phyloP scores from a whole-genome alignment of 2,797 vertebrate genomes.

The Muscicapa striata region DNA sequence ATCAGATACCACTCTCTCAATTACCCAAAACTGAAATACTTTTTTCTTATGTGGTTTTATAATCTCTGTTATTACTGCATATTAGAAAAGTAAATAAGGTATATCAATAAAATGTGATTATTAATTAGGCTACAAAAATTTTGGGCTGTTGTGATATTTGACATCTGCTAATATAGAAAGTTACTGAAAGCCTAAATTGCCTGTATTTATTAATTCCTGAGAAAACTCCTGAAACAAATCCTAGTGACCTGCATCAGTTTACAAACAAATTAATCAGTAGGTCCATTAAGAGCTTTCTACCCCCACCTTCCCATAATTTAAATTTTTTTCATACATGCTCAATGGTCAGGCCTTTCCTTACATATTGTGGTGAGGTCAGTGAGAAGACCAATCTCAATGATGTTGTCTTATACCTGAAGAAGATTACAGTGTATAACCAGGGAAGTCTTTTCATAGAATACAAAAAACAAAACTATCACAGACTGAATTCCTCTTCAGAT shows the following conservation, averaged over 20 bases:
- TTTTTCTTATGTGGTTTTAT: background rate
- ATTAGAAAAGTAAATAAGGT: background rate
- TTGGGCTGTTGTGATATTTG: background rate
- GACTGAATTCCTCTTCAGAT: background rate
- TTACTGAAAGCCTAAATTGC: background rate
- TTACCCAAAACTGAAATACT: background rate
- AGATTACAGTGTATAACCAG: background rate
- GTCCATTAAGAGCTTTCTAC: background rate
- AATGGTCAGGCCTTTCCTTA: background rate
- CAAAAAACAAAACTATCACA: background rate
- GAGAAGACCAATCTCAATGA: background rate
- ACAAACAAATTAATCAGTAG: background rate
- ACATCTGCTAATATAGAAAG: background rate
- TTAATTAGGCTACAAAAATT: background rate
- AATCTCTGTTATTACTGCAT: background rate
- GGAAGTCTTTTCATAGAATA: background rate
- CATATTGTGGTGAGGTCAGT: background rate
- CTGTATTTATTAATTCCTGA: background rate
- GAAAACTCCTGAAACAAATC: background rate
- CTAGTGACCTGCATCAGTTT: background rate
- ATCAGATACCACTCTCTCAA: background rate
- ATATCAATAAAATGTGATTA: background rate
- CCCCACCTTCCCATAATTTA: background rate
- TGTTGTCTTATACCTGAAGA: background rate
- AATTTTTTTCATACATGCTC: background rate